Conservation (phyloP, 1,140 invertebrate genomes). For the Euglossa dilemma region DNA sequence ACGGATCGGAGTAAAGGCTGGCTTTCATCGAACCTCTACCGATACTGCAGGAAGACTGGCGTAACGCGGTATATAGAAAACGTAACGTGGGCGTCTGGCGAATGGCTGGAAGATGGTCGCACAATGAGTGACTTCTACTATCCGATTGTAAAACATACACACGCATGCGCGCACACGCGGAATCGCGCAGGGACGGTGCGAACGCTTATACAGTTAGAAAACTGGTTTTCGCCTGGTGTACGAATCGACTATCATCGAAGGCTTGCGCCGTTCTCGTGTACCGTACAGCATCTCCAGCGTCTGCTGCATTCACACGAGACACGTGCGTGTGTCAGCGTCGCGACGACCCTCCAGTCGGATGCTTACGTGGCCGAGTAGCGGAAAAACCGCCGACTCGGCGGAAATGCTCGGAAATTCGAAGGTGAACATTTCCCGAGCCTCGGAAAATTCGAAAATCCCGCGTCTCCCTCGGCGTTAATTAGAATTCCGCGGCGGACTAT, state of each 20-base stretch:
- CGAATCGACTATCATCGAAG: constrained; percentile 15
- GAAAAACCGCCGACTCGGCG: too few relatives aligned
- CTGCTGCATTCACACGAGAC: constrained; percentile 19
- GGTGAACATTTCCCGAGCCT: too few relatives aligned
- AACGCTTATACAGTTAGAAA: constrained; percentile 28
- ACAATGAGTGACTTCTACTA: constrained; percentile 19
- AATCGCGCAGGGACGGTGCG: too few relatives aligned
- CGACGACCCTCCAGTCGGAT: not conserved
- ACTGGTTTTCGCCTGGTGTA: constrained; percentile 18
- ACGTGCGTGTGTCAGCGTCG: not conserved
- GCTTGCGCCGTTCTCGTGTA: not conserved
- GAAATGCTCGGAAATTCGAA: too few relatives aligned
- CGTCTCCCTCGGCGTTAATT: too few relatives aligned
- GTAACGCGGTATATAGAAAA: not conserved
- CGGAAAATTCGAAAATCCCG: too few relatives aligned
- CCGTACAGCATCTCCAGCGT: constrained; percentile 3
- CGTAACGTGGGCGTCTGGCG: not conserved
- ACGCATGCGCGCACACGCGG: not conserved
- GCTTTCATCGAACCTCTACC: not conserved
- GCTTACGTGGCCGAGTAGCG: not conserved
- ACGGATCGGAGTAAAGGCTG: not conserved
- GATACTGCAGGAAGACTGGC: not conserved
- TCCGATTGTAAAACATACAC: not conserved
- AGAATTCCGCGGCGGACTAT: not conserved
- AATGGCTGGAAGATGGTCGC: not conserved